Evolutionary conservation across 2,797 vertebrate genomes (phyloP), one percentile per base, ranked within the genome.

Genomic region (Tragopan temminckii): DNA sequence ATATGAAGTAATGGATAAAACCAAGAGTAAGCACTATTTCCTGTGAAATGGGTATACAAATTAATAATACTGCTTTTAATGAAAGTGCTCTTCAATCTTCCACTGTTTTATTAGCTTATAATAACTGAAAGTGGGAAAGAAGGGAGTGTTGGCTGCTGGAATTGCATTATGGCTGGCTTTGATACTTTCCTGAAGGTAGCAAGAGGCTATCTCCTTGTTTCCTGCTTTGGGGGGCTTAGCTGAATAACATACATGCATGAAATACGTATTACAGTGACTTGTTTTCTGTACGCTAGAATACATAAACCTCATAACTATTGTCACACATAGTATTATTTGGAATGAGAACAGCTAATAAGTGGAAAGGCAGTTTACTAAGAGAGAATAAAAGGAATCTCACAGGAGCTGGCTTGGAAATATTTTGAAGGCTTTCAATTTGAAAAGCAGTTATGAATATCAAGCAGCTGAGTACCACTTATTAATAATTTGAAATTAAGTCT

Each of bases 401-500:
- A 68, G 78, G 57, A 82, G 77, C 78, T 69, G 69, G 46, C 80
- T 62, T 83, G 50, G 35, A 71, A 95, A 40, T 53, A n/a, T 87
- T 80, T 50, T 64, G 71, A 93, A 94, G 76, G 68, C 66, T 94
- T 93, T 84, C 52, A 18, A 29, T 85, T 87, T 43, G 64, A 85
- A 72, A 62, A 71, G 78, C 59, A 89, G 83, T 79, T 78, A 9
- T 7, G 27, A 89, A 71, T 94, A 95, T 87, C 86, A 90, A 85
- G 85, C 58, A 78, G 84, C 84, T 90, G 82, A 96, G 93, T 78
- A 55, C 81, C 91, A 95, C 93, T 96, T 95, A 92, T 88, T 95
- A 95, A 95, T 94, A 93, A 95, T 76, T 89, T 82, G 88, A 95
- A 95, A 81, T 87, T 72, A 93, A 94, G 93, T 95, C 72, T 94